A percentile compares a stretch with the other conserved stretches of the same genome.
Evolutionary conservation across 2,888 invertebrate genomes (phyloP).

Genomic region (Bedellia somnulentella): DNA sequence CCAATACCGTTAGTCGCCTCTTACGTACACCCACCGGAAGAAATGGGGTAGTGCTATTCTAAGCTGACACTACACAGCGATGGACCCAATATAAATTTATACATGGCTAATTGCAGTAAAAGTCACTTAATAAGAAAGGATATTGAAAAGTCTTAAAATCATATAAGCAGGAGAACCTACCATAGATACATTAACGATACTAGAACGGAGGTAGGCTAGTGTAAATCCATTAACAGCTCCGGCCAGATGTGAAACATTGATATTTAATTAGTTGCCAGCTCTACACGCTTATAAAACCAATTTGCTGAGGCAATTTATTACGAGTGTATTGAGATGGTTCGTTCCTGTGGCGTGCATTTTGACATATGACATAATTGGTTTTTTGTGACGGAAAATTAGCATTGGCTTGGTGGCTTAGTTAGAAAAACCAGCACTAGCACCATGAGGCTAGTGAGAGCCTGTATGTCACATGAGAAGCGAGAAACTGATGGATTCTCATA

Average conservation of each 20-base stretch:
- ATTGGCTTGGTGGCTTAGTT: not conserved
- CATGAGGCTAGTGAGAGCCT: not conserved
- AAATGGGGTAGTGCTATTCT: too few relatives aligned
- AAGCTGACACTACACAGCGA: too few relatives aligned
- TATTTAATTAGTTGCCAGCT: conserved; percentile 6
- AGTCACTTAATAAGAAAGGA: too few relatives aligned
- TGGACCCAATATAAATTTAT: too few relatives aligned
- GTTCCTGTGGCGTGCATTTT: not conserved
- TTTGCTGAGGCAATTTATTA: conserved; percentile 4
- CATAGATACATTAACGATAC: too few relatives aligned
- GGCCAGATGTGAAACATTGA: conserved; percentile 1
- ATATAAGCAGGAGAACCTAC: too few relatives aligned
- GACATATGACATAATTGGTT: not conserved
- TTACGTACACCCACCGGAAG: too few relatives aligned
- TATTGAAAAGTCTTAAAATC: too few relatives aligned
- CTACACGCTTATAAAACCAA: conserved; percentile 6
- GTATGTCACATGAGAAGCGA: too few relatives aligned
- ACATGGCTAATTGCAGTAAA: too few relatives aligned
- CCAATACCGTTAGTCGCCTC: too few relatives aligned
- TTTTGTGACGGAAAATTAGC: not conserved
- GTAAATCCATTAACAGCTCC: conserved; percentile 3
- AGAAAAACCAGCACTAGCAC: not conserved
- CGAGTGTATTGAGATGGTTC: not conserved
- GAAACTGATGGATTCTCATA: too few relatives aligned
- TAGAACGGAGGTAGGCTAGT: not conserved